Evolutionary conservation across 64 coral and sea anemone species (phyloP), one percentile per base, ranked within the genome.

Genomic region (Trachythela sp.): DNA sequence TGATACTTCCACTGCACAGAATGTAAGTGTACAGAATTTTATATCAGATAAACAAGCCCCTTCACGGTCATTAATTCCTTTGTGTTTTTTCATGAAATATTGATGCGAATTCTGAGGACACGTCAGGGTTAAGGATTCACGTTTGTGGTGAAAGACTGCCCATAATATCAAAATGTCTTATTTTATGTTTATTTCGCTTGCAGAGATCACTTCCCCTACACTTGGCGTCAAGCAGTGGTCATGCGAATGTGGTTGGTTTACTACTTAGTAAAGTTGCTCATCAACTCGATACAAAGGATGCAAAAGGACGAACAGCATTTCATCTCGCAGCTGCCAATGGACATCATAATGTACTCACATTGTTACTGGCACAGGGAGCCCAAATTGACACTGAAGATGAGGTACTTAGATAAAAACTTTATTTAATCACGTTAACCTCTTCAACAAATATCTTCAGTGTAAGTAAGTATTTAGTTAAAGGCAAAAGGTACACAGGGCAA

Each of bases 281-380:
- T 8, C 89, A 91, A 37, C 72, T 97, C 9, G 88, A 92, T 41
- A 77, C 83, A 17, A 88, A 85, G 36, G 95, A 97, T 24, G 68
- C 39, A 18, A 54, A 91, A 10, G 95, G 95, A 1, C 91, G 84
- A 0, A 94, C 91, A 0, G 31, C 95, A 1, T 86, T 97, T 33
- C 93, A 97, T 48, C 84, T 97, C 87, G 92, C 93, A 14, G 88
- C 95, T 4, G 91, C 88, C 18, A 94, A 99, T 72, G 95, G 93
- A 20, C 92, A 99, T 89, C 88, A 80, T 34, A 93, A 94, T 3
- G 88, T 99, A 24, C 64, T 99, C 13, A 93, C 93, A 7, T 87
- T 99, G 14, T 30, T 99, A 14, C 88, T 99, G 40, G 94, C 93
- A 9, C 95, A 99, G 36, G 95, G 95, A 10, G 92, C 95, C 84